Conservation (phyloP, 1,140 invertebrate species). For the honey bee (Apis mellifera) region Amel_HAv3.1 CM009931.2:11679001-11679500, state of each 20-base stretch:
- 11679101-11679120: conserved; percentile 6
- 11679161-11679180: conserved; percentile 33
- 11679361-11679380: background rate
- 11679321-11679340: conserved; percentile 36
- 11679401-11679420: conserved; percentile 30
- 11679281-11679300: conserved; percentile 47
- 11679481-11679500: conserved; percentile 50
- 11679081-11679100: conserved; percentile 43
- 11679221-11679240: conserved; percentile 31
- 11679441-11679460: conserved; percentile 6
- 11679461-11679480: conserved; percentile 30
- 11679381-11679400: conserved; percentile 18
- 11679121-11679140: background rate
- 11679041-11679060: conserved; percentile 48
- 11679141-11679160: background rate
- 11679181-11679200: conserved; percentile 41
- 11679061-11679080: conserved; percentile 41
- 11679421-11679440: conserved; percentile 8
- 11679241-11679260: conserved; percentile 44
- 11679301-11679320: conserved; percentile 23
- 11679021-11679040: conserved; percentile 10
- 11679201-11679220: conserved; percentile 32
- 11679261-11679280: conserved; percentile 36
- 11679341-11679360: background rate
- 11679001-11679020: background rate